Evolutionary conservation across 1,140 invertebrate species (phyloP), one percentile per base, ranked within the genome.

Genomic region (Ooceraea biroi): DNA sequence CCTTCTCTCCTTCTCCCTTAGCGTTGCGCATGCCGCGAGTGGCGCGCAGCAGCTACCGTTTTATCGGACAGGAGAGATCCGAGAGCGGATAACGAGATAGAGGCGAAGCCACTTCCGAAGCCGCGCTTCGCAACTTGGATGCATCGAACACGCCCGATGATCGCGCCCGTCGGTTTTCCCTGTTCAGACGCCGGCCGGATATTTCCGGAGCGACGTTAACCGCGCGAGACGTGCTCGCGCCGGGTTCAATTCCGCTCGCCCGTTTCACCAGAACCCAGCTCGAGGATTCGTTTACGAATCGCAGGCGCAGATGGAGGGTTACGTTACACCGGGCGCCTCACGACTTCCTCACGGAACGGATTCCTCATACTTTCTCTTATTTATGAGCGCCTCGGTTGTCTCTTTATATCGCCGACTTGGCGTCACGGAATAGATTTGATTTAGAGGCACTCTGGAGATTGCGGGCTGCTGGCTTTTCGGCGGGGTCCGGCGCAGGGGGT

Each of bases 71-170:
- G 65, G 36, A 80, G 76, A 78, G 76, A 69, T 69, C 50, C 41
- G 65, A 80, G 63, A 69, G 48, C 76, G 76, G 76, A 80, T 80
- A 80, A 80, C 76, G 76, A 80, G 76, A 78, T 57, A 80, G 52
- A 19, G 65, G 65, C 50, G 65, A 80, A 68, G 50, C 76, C 50
- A 55, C 65, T 80, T 80, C 11, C 65, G 76, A 69, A 80, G 76
- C 63, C 10, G 52, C 30, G 30, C 50, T n/a, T 48, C 73, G 73
- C 52, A 71, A 71, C 76, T 58, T 71, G 65, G 63, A 57, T 52
- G 76, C 76, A 44, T 71, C 50, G 65, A 69, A 71, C 76, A 80
- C 76, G 50, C 76, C 50, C 76, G 76, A 80, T 80, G 76, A 80
- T 80, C 76, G 63, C 30, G 76, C 48, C 48, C 14, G 25, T 12